Base-by-base conservation (phyloP, 2,797 vertebrate species). In the Sebastes taczanowskii region DNA sequence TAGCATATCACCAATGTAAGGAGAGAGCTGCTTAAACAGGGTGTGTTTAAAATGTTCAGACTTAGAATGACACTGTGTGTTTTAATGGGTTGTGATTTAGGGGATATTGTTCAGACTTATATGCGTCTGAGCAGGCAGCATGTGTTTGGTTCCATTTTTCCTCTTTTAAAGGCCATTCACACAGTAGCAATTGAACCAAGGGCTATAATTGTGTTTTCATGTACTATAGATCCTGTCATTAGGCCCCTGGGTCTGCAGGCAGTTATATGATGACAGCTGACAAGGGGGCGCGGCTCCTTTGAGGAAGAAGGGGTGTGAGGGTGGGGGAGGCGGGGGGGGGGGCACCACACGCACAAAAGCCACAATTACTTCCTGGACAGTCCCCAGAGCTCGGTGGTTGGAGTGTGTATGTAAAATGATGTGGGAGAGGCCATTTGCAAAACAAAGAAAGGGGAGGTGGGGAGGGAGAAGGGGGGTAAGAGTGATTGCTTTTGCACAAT, bases 161-260 rank as follows among this genome's bases (percentile, higher is more conserved):
- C 68, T 77, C 77, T 85, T 89, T 90, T 93, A 93, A 92, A 90
- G 87, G 84, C 87, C 83, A 86, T 92, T 92, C 92, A 92, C 91
- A 91, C 87, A 87, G 92, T 91, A 89, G 92, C 91, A 89, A 91
- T 94, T 91, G 91, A 90, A 91, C 90, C 84, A 81, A 92, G 87
- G 84, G 88, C 90, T 94, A 88, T 95, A 93, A 95, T 95, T 94
- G 92, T 94, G 91, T 95, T 95, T 95, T 94, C 93, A 94, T 95
- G 93, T 93, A 92, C 90, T 94, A 94, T 94, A 92, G 91, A 94
- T 95, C 91, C 91, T 93, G 92, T 94, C 94, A 95, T 94, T 94
- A 94, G 86, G 86, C 92, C 90, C 90, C 87, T 85, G 88, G 88
- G 92, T 90, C 89, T 89, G 79, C 66, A 87, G 89, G 87, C 93